Conservation (phyloP, 35 echinoderm and acorn worm species). For the Patiria miniata region DNA sequence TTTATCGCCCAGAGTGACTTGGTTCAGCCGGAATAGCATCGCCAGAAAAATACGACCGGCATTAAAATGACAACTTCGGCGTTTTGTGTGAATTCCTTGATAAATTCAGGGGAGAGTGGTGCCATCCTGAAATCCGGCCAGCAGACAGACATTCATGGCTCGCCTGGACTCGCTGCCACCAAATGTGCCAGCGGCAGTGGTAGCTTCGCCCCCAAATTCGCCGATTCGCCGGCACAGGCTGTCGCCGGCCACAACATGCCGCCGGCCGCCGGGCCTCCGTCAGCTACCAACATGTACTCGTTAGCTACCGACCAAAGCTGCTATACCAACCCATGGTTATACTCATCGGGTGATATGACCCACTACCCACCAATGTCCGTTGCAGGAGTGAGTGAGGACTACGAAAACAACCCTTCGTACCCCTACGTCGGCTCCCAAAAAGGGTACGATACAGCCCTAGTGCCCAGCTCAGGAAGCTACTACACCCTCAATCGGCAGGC, state of each 20-base stretch:
- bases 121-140: conserved; percentile 57
- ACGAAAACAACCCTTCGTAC: conserved; percentile 52
- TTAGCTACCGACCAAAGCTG: conserved; percentile 53
- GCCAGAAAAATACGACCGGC: conserved; percentile 81
- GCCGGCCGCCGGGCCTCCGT: conserved; percentile 18
- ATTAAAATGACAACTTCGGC: conserved; percentile 90
- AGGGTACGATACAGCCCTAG: conserved; percentile 59
- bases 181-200: conserved; percentile 51
- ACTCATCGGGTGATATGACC: conserved; percentile 44
- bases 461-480: conserved; percentile 31
- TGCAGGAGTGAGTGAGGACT: conserved; percentile 59
- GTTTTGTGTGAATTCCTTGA: conserved; percentile 89
- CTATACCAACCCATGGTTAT: conserved; percentile 75
- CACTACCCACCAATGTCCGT: conserved; percentile 60
- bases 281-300: conserved; percentile 75
- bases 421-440: conserved; percentile 68
- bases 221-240: conserved; percentile 53
- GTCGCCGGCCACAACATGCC: conserved; percentile 19
- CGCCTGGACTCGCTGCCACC: conserved; percentile 35
- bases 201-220: conserved; percentile 58
- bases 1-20: conserved; percentile 67
- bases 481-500: conserved; percentile 53
- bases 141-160: conserved; percentile 46
- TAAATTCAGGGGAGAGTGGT: conserved; percentile 70
- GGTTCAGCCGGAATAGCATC: conserved; percentile 57